Conservation (phyloP, 1,140 invertebrate genomes). For the Metopolophium dirhodum region DNA sequence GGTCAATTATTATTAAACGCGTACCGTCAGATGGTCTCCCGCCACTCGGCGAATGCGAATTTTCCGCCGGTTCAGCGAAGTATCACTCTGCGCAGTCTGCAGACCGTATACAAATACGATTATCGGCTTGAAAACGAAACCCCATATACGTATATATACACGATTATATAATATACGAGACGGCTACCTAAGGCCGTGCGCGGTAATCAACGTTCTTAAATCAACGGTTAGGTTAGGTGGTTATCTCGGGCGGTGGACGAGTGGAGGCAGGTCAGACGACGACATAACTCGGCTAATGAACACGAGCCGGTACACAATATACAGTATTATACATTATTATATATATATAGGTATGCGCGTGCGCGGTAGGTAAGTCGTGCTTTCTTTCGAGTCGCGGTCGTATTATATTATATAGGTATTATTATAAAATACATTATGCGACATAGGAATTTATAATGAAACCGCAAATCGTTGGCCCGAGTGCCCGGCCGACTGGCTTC, state of each 20-base stretch:
- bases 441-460: not conserved
- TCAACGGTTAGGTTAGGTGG: not conserved
- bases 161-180: not conserved
- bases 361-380: not conserved
- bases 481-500: not conserved
- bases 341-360: not conserved
- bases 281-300: slow-evolving; percentile 29
- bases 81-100: not conserved
- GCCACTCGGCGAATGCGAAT: not conserved
- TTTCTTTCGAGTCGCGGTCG: not conserved
- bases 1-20: not conserved
- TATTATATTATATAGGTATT: not conserved
- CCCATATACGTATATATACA: not conserved
- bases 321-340: not conserved
- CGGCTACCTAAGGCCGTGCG: not conserved
- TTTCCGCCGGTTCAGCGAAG: not conserved
- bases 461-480: not conserved
- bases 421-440: not conserved
- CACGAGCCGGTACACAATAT: not conserved
- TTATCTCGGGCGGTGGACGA: not conserved
- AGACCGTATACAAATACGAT: slow-evolving; percentile 5
- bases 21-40: not conserved
- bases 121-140: not conserved
- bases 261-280: not conserved
- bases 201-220: not conserved